Evolutionary conservation across 2,113 vertebrate genomes (phyloP), one percentile per base, ranked within the genome.

Genomic region (Pachyramphus minor): DNA sequence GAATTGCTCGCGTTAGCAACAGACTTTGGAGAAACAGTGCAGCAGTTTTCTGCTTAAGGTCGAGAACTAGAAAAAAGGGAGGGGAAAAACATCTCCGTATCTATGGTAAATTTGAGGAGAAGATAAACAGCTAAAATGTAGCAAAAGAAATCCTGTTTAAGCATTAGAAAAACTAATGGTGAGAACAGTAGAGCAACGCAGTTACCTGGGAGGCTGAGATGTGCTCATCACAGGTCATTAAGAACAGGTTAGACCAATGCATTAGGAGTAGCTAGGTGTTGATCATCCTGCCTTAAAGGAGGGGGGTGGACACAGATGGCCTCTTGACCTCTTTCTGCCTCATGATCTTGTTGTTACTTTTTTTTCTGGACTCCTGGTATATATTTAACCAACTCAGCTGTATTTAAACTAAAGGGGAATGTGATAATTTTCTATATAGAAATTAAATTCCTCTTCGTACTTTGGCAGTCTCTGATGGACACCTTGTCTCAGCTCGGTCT

Each of bases 181-280:
- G 55, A 58, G 25, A 37, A 59, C 23, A 79, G 53, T 5, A 90
- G 53, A 44, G 72, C 45, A 53, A 47, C 7, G 71, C 17, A 60
- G 77, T 17, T 78, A 67, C 42, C 84, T 59, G 72, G 42, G 58
- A 95, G 63, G 68, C 85, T 50, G 90, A 28, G 75, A 60, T 71
- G 95, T 73, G 83, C 90, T 89, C 90, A 90, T 66, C 78, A 47
- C 75, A 81, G 18, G 63, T 86, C 67, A 63, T 92, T 90, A 62
- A 62, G 60, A 97, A 95, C 95, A 92, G 95, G 95, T 97, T 95
- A 95, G 94, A 92, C 92, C 60, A 30, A 93, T 5, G 72, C 73
- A 53, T 93, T 63, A 74, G 73, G 50, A 83, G 45, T 66, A 92
- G 83, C 90, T 45, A 77, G 72, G 88, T 71, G 90, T 50, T 86